Percentiles rank a stretch among this genome's conserved stretches.
These are phyloP conservation scores for Menidia menidia DNA, from an alignment of 2,797 vertebrate genomes.

Conservation along the genomic window DNA sequence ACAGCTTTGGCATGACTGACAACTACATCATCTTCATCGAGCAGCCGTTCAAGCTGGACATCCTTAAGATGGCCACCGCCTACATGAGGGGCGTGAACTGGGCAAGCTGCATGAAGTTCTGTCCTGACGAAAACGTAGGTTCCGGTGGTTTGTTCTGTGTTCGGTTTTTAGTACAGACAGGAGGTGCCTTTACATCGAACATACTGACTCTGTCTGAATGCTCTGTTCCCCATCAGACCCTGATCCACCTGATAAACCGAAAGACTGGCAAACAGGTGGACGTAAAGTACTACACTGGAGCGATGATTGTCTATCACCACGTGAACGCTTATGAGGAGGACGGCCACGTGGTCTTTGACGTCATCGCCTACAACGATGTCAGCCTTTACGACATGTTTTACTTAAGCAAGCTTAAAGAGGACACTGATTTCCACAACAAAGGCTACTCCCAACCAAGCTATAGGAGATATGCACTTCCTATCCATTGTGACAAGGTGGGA, in stretches of 20 bases:
- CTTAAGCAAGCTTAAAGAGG: conserved; percentile 83
- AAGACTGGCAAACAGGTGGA: conserved; percentile 86
- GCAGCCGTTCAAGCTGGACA: conserved; percentile 93
- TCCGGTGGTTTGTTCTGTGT: background rate
- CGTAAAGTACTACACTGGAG: conserved; percentile 84
- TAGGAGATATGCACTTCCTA: conserved; percentile 89
- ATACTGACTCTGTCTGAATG: background rate
- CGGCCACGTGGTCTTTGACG: conserved; percentile 88
- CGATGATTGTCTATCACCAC: conserved; percentile 91
- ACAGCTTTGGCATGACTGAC: conserved; percentile 94
- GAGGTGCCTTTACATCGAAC: background rate
- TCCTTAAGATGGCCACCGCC: conserved; percentile 93
- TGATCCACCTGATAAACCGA: conserved; percentile 92
- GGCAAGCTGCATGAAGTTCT: conserved; percentile 91
- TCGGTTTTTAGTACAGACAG: no score
- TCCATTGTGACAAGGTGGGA: conserved; percentile 85
- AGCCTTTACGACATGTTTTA: conserved; percentile 94
- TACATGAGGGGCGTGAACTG: conserved; percentile 92
- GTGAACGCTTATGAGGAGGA: conserved; percentile 93
- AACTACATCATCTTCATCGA: conserved; percentile 94
- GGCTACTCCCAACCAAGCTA: conserved; percentile 76
- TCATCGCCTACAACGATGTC: conserved; percentile 87
- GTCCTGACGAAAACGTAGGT: conserved; percentile 88
- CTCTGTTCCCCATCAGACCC: conserved; percentile 81
- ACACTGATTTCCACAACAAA: conserved; percentile 23